A percentile compares a stretch with the other conserved stretches of the same genome.
Evolutionary conservation across 2,797 vertebrate species (phyloP).

Genomic region (Cichlasoma orientale): DNA sequence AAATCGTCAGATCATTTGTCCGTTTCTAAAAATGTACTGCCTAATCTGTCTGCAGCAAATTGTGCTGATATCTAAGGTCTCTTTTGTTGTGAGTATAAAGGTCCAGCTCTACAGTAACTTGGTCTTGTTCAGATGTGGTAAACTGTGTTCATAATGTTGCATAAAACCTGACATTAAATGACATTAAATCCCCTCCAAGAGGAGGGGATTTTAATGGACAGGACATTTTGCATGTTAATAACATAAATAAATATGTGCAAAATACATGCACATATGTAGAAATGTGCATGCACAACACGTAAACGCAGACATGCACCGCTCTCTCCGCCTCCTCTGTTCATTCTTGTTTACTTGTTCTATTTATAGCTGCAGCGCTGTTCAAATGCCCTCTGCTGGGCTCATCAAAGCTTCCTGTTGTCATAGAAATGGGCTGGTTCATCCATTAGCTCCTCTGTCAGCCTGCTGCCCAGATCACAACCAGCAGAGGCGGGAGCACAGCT

Average conservation of each 20-base stretch:
- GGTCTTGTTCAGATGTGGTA: background rate
- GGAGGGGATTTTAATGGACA: background rate
- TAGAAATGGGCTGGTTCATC: constrained; percentile 58
- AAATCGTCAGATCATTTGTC: background rate
- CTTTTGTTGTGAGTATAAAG: no score
- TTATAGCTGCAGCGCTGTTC: constrained; percentile 52
- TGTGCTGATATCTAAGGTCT: no score
- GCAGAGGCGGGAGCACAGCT: constrained; percentile 4
- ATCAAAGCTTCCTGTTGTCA: constrained; percentile 72
- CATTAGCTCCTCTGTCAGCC: constrained; percentile 40
- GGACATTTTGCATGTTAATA: background rate
- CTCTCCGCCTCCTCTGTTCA: background rate
- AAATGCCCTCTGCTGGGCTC: constrained; percentile 51
- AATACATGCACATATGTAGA: background rate
- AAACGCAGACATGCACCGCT: background rate
- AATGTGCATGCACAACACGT: background rate
- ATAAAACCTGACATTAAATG: background rate
- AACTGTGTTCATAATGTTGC: background rate
- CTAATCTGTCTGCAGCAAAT: no score
- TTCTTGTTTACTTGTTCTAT: constrained; percentile 61
- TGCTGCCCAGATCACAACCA: constrained; percentile 6
- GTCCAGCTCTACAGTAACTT: background rate
- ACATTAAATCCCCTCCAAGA: no score
- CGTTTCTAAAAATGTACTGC: background rate
- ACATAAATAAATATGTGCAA: background rate